Evolutionary conservation across 2,797 vertebrate species (phyloP).

Genomic region (Aldrovandia affinis): DNA sequence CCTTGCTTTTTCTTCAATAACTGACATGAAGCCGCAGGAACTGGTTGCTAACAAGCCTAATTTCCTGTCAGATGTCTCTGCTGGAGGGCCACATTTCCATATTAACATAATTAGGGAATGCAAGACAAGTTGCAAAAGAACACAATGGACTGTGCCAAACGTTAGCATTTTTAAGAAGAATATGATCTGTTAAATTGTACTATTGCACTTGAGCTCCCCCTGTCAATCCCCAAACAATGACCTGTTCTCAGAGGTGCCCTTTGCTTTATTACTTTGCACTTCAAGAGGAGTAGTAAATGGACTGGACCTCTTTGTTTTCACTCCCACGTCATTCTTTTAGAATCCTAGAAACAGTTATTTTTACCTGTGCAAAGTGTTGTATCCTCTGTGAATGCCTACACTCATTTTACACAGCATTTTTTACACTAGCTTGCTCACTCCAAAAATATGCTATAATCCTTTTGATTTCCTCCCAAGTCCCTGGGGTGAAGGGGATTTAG

Average conservation of each 20-base stretch:
- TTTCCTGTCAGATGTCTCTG: constrained; percentile 42
- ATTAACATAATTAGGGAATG: constrained; percentile 46
- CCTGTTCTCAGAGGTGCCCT: neutral
- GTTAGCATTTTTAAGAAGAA: neutral
- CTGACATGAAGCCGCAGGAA: constrained; percentile 31
- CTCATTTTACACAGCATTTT: neutral
- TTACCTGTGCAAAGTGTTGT: neutral
- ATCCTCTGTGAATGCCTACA: neutral
- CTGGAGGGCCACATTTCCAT: constrained; percentile 37
- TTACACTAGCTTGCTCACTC: neutral
- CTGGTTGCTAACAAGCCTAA: constrained; percentile 45
- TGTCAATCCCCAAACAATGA: neutral
- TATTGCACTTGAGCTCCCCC: neutral
- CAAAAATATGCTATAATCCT: neutral
- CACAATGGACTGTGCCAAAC: constrained; percentile 11
- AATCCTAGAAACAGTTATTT: neutral
- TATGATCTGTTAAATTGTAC: neutral
- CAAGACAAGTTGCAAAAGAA: constrained; percentile 25
- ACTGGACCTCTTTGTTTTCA: neutral
- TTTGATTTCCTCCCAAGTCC: neutral
- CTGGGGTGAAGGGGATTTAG: neutral
- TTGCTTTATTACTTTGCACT: neutral
- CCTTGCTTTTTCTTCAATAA: constrained; percentile 32
- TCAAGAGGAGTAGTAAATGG: neutral
- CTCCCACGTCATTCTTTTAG: neutral